These are phyloP conservation scores for Trichogramma pretiosum DNA, from an alignment of 1,140 invertebrate genomes.

Conservation along the genomic window DNA sequence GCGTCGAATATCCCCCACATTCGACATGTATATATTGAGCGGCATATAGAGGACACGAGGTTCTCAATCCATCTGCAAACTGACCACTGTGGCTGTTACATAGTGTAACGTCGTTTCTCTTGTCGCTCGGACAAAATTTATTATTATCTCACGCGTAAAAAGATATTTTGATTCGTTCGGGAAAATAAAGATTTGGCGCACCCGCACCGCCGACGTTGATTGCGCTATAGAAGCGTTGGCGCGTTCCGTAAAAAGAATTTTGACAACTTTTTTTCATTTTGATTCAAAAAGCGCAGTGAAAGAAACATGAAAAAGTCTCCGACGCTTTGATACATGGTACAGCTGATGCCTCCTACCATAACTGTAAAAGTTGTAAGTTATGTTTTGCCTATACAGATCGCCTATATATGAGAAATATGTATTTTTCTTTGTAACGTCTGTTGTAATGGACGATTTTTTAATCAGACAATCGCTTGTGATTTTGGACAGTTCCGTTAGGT, in stretches of 20 bases:
- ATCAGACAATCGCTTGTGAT: no score
- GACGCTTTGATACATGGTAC: no score
- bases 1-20: no score
- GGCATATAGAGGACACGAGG: background rate
- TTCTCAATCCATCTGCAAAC: conserved; percentile 9
- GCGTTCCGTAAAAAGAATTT: background rate
- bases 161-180: background rate
- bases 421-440: no score
- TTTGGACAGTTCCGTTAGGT: no score
- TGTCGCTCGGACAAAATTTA: background rate
- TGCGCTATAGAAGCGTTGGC: conserved; percentile 4
- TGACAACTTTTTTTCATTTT: background rate
- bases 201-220: conserved; percentile 1
- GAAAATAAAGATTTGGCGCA: conserved; percentile 13
- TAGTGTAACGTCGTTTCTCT: background rate
- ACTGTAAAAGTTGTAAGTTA: no score
- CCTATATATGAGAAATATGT: no score
- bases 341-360: no score
- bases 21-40: background rate
- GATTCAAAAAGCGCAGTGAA: no score
- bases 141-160: background rate
- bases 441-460: no score
- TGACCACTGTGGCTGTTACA: conserved; percentile 3
- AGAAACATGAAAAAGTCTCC: no score
- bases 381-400: no score